Percentiles rank a stretch among this genome's conserved stretches.
Conservation (phyloP, 2,888 invertebrate species). For the Toxonevra muliebris region DNA sequence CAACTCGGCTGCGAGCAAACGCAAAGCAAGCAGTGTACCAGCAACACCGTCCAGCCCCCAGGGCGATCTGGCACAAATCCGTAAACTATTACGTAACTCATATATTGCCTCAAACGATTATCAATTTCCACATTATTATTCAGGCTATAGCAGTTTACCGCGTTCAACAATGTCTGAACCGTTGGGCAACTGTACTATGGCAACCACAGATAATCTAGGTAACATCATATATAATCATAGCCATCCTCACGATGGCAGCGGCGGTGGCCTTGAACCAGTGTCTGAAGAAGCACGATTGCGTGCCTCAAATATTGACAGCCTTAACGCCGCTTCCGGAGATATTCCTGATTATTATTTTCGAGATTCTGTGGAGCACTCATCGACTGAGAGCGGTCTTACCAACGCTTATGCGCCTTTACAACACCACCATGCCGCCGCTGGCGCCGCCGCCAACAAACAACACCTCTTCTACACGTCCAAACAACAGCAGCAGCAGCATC, state of each 20-base stretch:
- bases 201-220: constrained; percentile 52
- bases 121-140: constrained; percentile 46
- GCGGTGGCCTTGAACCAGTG: constrained; percentile 70
- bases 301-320: constrained; percentile 50
- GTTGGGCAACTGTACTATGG: constrained; percentile 66
- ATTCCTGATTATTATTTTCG: constrained; percentile 75
- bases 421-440: constrained; percentile 38
- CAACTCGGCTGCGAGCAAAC: constrained; percentile 69
- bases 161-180: constrained; percentile 84
- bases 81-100: constrained; percentile 60
- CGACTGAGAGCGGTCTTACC: constrained; percentile 77
- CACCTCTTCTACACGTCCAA: constrained; percentile 50
- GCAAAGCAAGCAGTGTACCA: constrained; percentile 87
- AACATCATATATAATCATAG: constrained; percentile 66
- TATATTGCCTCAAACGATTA: constrained; percentile 45
- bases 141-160: constrained; percentile 86
- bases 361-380: constrained; percentile 82
- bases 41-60: constrained; percentile 85
- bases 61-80: constrained; percentile 68
- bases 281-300: constrained; percentile 71
- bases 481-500: constrained; percentile 42
- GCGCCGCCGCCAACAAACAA: constrained; percentile 42
- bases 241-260: constrained; percentile 40
- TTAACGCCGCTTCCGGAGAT: constrained; percentile 42
- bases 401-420: constrained; percentile 51